Conservation (phyloP, 2,113 vertebrate genomes). For the Clarias magur region DNA sequence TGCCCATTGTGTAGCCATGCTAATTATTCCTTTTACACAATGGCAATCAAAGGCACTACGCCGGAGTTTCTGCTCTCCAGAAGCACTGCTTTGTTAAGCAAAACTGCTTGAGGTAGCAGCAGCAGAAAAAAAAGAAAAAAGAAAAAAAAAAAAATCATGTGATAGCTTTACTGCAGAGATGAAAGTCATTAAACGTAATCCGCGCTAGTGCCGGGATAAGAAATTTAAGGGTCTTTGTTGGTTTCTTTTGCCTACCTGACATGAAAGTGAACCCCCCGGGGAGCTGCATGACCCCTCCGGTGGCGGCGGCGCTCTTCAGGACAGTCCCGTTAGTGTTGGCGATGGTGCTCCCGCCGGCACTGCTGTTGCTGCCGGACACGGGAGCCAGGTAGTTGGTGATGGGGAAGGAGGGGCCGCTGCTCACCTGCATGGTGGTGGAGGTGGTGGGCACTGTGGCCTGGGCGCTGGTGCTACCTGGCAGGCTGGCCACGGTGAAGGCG, state of each 20-base stretch:
- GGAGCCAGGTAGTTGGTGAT: conserved; percentile 98
- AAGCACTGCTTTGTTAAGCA: conserved; percentile 59
- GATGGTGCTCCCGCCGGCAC: conserved; percentile 77
- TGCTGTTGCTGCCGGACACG: conserved; percentile 83
- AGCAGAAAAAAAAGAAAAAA: background rate
- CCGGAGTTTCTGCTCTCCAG: conserved; percentile 49
- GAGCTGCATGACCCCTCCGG: conserved; percentile 90
- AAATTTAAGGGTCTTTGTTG: background rate
- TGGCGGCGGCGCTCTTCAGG: conserved; percentile 84
- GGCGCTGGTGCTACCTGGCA: conserved; percentile 85
- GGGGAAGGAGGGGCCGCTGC: conserved; percentile 90
- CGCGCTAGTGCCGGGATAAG: background rate
- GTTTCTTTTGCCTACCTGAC: conserved; percentile 76
- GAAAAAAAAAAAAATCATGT: background rate
- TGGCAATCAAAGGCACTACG: conserved; percentile 65
- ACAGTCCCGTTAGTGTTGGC: conserved; percentile 86
- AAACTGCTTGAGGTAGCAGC: conserved; percentile 45
- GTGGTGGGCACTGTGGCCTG: conserved; percentile 90
- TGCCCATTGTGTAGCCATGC: conserved; percentile 64
- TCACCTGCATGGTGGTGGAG: conserved; percentile 97
- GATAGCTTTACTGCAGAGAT: background rate
- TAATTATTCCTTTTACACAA: conserved; percentile 68
- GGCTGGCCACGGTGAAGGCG: conserved; percentile 89
- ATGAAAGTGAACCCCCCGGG: conserved; percentile 95
- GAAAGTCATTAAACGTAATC: background rate